Conservation (phyloP, 2,888 invertebrate species). For the Nomada flava region DNA sequence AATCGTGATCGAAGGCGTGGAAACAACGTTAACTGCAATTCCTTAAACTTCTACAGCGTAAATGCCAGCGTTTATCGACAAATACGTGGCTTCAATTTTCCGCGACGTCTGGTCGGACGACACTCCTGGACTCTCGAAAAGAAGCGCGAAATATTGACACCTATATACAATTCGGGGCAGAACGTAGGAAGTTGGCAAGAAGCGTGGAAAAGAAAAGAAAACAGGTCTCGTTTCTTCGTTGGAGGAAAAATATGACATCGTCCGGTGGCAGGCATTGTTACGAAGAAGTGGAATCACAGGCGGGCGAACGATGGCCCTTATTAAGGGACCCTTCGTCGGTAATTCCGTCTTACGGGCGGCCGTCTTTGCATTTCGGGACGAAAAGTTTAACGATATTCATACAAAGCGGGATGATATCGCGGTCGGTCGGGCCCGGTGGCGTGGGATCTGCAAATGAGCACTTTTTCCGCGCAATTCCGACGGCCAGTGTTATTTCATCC, state of each 20-base stretch:
- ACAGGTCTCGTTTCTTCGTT: slow-evolving; percentile 14
- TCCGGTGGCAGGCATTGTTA: slow-evolving; percentile 43
- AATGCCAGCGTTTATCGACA: not conserved
- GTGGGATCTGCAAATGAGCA: slow-evolving; percentile 74
- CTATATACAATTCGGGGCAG: not conserved
- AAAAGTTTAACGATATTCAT: slow-evolving; percentile 75
- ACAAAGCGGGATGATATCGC: slow-evolving; percentile 69
- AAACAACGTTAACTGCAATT: not conserved
- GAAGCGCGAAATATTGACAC: slow-evolving; percentile 2
- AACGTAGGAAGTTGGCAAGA: no score
- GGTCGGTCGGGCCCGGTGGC: slow-evolving; percentile 37
- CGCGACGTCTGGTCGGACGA: not conserved
- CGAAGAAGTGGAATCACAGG: not conserved
- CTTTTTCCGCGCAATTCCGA: slow-evolving; percentile 71
- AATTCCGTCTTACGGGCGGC: slow-evolving; percentile 54
- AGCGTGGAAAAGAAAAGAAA: not conserved
- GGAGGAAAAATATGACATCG: slow-evolving; percentile 24
- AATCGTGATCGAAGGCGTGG: not conserved
- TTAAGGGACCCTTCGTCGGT: slow-evolving; percentile 60
- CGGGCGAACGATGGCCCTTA: slow-evolving; percentile 45
- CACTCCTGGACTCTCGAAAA: not conserved
- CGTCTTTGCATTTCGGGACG: slow-evolving; percentile 55
- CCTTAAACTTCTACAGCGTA: not conserved
- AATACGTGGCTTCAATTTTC: slow-evolving; percentile 2
- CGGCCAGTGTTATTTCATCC: slow-evolving; percentile 61